phyloP scores from a whole-genome alignment of 2,888 invertebrate species.

The Eledona agricola region DNA sequence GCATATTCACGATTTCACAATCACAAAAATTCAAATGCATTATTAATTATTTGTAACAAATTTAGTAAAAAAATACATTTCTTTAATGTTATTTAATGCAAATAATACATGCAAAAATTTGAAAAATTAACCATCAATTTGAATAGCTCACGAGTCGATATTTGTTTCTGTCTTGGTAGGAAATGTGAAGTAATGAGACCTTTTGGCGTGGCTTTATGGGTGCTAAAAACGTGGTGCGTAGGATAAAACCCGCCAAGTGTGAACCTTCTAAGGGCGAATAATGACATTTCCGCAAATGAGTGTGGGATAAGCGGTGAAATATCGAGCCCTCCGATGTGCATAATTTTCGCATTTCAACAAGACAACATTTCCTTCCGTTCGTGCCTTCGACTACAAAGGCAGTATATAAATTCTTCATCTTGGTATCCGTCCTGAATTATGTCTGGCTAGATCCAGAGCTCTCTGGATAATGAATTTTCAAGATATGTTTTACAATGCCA shows the following conservation, averaged over 20 bases:
- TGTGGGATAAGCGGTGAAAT: slow-evolving; percentile 27
- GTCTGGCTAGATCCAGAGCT: slow-evolving; percentile 37
- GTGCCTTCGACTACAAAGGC: slow-evolving; percentile 30
- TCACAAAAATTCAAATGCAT: no score
- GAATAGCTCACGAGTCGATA: no score
- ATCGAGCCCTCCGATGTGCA: slow-evolving; percentile 31
- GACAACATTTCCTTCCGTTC: slow-evolving; percentile 34
- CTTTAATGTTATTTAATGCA: no score
- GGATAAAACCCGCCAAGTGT: slow-evolving; percentile 6
- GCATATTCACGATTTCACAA: no score
- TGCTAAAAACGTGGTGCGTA: no score
- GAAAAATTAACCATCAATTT: no score
- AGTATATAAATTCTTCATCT: slow-evolving; percentile 40
- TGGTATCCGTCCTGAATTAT: slow-evolving; percentile 39
- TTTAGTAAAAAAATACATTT: no score
- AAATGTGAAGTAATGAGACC: no score
- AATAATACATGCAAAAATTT: no score
- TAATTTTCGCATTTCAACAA: slow-evolving; percentile 34
- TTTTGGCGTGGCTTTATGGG: no score
- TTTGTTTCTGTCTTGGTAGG: no score
- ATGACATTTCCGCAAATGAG: slow-evolving; percentile 26
- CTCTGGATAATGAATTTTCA: slow-evolving; percentile 52
- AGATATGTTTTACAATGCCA: slow-evolving; percentile 54
- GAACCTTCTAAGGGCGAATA: slow-evolving; percentile 8
- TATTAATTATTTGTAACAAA: no score